A percentile compares a stretch with the other conserved stretches of the same genome.
phyloP scores from a whole-genome alignment of 2,888 invertebrate genomes.

The Odontomyia ornata region DNA sequence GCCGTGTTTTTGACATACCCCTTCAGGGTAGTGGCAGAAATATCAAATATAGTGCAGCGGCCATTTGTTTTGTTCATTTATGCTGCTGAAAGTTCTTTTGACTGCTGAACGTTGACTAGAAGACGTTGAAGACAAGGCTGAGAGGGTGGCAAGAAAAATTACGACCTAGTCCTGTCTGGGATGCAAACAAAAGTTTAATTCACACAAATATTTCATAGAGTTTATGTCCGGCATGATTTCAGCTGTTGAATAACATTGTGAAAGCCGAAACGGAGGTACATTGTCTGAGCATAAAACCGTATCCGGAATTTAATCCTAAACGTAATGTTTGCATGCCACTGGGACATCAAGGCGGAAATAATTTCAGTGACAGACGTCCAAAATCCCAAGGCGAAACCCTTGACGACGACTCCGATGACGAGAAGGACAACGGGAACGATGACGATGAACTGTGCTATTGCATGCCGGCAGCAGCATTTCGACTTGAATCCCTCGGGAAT shows the following conservation, averaged over 20 bases:
- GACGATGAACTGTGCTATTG: conserved; percentile 34
- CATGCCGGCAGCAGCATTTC: conserved; percentile 45
- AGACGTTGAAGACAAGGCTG: background rate
- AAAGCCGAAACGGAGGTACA: background rate
- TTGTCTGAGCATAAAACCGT: conserved; percentile 8
- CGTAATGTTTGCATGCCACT: conserved; percentile 45
- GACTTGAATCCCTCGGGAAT: conserved; percentile 47
- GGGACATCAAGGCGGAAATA: conserved; percentile 47
- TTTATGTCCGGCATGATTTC: background rate
- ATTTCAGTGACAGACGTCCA: conserved; percentile 48
- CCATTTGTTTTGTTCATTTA: background rate
- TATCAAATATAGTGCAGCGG: conserved; percentile 8
- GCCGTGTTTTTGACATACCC: conserved; percentile 22
- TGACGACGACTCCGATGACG: conserved; percentile 19
- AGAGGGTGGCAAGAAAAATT: background rate
- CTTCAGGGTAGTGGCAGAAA: conserved; percentile 13
- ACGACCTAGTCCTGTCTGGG: background rate
- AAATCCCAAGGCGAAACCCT: conserved; percentile 43
- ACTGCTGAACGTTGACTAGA: background rate
- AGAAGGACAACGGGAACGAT: background rate
- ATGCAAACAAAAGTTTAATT: background rate
- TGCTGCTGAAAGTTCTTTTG: background rate
- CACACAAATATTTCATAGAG: background rate
- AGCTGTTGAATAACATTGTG: background rate
- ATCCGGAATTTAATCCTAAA: background rate